Conservation (phyloP, 2,888 invertebrate genomes). For the Andrena fulva region DNA sequence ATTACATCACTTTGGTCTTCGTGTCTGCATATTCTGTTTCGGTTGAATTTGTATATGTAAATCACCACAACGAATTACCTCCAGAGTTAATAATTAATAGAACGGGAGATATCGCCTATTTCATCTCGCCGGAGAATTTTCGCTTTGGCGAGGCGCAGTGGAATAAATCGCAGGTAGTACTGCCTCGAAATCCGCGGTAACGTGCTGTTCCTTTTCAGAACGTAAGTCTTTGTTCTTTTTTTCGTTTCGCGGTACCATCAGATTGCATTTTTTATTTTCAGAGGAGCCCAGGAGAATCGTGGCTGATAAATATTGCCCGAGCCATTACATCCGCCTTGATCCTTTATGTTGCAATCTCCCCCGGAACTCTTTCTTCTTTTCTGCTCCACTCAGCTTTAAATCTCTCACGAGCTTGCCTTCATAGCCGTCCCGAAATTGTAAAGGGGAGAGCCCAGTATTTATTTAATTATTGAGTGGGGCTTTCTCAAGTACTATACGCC, state of each 20-base stretch:
- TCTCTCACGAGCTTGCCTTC: too few relatives aligned
- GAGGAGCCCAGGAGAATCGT: slow-evolving; percentile 47
- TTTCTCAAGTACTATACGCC: too few relatives aligned
- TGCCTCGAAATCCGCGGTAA: slow-evolving; percentile 42
- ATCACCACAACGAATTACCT: too few relatives aligned
- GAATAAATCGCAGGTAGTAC: slow-evolving; percentile 40
- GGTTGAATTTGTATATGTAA: not conserved
- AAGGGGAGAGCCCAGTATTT: too few relatives aligned
- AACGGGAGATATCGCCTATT: not conserved
- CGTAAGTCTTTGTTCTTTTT: slow-evolving; percentile 36
- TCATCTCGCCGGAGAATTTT: slow-evolving; percentile 23
- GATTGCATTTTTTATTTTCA: slow-evolving; percentile 59
- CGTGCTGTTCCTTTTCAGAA: slow-evolving; percentile 22
- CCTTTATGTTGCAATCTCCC: slow-evolving; percentile 26
- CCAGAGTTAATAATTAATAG: not conserved
- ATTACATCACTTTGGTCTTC: too few relatives aligned
- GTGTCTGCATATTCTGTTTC: too few relatives aligned
- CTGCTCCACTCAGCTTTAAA: not conserved
- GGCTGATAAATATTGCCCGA: slow-evolving; percentile 63
- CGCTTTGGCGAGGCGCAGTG: slow-evolving; percentile 1
- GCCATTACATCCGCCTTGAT: slow-evolving; percentile 54
- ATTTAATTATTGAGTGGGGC: too few relatives aligned
- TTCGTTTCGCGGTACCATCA: slow-evolving; percentile 33
- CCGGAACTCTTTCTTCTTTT: slow-evolving; percentile 3
- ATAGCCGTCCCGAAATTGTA: too few relatives aligned